Evolutionary conservation across 2,113 vertebrate genomes (phyloP).

Genomic region (Chunga burmeisteri): DNA sequence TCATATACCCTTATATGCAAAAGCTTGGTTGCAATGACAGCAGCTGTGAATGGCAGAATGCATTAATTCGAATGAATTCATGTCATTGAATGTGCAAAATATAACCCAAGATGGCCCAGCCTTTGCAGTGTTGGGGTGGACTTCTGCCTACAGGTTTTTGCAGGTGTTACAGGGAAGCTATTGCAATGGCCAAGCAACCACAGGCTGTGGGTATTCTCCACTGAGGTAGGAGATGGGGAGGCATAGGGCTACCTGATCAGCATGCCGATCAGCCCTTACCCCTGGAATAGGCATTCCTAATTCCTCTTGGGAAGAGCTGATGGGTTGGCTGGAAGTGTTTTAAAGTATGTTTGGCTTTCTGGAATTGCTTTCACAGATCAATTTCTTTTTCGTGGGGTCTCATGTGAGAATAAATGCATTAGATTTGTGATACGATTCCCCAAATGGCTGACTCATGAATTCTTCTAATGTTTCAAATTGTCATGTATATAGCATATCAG

Average conservation of each 20-base stretch:
- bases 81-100: background rate
- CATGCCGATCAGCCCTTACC: background rate
- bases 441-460: constrained; percentile 7
- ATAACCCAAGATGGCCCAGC: background rate
- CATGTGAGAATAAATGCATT: constrained; percentile 37
- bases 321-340: constrained; percentile 12
- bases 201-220: background rate
- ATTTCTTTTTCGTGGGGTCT: constrained; percentile 25
- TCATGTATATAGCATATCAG: background rate
- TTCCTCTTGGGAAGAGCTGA: background rate
- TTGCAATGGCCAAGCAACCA: accelerated
- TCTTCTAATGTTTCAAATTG: constrained; percentile 21
- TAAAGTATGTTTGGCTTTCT: constrained; percentile 3
- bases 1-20: background rate
- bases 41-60: background rate
- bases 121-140: background rate
- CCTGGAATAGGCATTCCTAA: background rate
- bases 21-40: background rate
- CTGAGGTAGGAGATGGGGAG: background rate
- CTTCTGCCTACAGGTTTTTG: background rate
- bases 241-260: background rate
- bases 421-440: background rate
- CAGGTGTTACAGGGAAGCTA: background rate
- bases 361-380: constrained; percentile 35
- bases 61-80: background rate